Evolutionary conservation across 2,888 invertebrate genomes (phyloP), one percentile per base, ranked within the genome.

Genomic region (Drosophila affinis): DNA sequence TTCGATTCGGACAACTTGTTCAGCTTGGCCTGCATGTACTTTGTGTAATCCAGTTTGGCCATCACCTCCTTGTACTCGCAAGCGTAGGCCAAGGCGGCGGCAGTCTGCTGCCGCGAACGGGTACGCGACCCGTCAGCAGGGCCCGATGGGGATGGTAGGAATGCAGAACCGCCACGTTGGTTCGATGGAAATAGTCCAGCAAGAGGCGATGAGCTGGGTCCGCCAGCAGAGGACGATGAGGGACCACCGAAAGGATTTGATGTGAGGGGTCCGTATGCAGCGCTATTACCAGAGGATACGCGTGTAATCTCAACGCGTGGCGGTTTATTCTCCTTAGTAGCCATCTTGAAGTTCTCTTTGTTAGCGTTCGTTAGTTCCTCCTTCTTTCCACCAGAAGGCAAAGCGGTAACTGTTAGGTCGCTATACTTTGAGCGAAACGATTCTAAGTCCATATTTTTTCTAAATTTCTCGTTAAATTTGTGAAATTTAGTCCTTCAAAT

Each of bases 11-110:
- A 64, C 72, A 88, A 69, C 14, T 76, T 59, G 45, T 86, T 77
- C 17, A 85, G 63, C 46, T 88, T 87, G 0, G 76, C 73, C 58
- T 84, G 87, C 62, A 84, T 58, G 46, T 73, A 77, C 47, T 76
- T 79, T 17, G 81, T 84, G 34, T 77, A 76, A 63, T 86, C 85
- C 48, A 86, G 49, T 12, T 81, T 87, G 61, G 85, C 87, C 74
- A 89, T 32, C 47, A 81, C 72, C 62, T 85, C 74, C 29, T 77
- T 74, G 57, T 86, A 86, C 47, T 86, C 85, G 45, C 46, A 72
- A 27, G 76, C 75, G 45, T 84, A 84, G 4, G 63, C 72, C 0
- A 47, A 6, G 1, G 78, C 61, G 34, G 54, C 29, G n/a, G 57
- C 29, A 18, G 55, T 67, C 24, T 62, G 72, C 14, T 62, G 71